phyloP scores from a whole-genome alignment of 1,140 invertebrate genomes.

The Xylocopa sonorina region DNA sequence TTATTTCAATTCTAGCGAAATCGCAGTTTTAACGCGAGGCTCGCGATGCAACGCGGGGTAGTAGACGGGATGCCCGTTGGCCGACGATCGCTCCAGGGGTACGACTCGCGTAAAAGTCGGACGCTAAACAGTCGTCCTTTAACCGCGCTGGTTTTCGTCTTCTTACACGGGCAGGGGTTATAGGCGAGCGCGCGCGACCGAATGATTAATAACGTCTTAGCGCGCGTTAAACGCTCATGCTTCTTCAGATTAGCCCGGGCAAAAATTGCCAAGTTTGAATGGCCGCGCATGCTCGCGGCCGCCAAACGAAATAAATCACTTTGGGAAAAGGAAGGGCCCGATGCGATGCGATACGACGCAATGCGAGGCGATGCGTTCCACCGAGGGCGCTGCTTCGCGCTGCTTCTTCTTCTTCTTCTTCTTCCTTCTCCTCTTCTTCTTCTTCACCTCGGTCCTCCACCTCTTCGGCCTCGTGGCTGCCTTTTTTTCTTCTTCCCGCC shows the following conservation, averaged over 20 bases:
- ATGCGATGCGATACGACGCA: too few species aligned
- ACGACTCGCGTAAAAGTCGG: conserved; percentile 57
- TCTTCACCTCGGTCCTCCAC: background rate
- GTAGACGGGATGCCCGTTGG: background rate
- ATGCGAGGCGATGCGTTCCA: too few species aligned
- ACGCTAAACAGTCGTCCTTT: conserved; percentile 61
- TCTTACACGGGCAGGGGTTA: conserved; percentile 30
- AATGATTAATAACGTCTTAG: conserved; percentile 69
- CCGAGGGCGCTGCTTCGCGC: conserved; percentile 46
- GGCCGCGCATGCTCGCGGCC: conserved; percentile 48
- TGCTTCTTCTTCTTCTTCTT: conserved; percentile 14
- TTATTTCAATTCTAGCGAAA: conserved; percentile 52
- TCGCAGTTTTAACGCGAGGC: conserved; percentile 30
- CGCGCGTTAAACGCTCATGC: conserved; percentile 65
- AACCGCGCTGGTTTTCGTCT: conserved; percentile 33
- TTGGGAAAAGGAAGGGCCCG: conserved; percentile 53
- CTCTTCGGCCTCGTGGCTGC: background rate
- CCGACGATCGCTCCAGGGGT: conserved; percentile 54
- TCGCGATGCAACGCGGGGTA: background rate
- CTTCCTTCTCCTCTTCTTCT: too few species aligned
- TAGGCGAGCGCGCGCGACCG: too few species aligned
- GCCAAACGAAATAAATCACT: conserved; percentile 66
- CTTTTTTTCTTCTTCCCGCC: conserved; percentile 2
- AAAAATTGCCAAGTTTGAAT: conserved; percentile 67
- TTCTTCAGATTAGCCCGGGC: conserved; percentile 66